Evolutionary conservation across 2,113 vertebrate genomes (phyloP).

Genomic region (Cavia aperea): DNA sequence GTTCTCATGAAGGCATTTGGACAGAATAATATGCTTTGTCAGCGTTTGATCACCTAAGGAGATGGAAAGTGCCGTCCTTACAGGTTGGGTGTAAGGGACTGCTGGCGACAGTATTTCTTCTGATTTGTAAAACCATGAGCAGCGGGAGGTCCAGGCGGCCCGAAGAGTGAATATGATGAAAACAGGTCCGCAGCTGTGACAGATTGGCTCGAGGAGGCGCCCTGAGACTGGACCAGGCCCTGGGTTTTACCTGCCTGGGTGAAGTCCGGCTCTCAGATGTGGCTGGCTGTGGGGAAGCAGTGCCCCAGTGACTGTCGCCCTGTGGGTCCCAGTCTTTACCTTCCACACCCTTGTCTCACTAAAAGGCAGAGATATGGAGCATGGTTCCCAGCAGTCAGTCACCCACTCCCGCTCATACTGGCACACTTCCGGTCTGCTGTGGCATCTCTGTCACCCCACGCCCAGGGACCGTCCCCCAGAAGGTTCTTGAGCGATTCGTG

Average conservation of each 20-base stretch:
- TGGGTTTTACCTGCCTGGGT: not conserved
- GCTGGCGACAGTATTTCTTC: not conserved
- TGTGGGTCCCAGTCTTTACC: not conserved
- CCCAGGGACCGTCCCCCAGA: not conserved
- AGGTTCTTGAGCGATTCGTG: not conserved
- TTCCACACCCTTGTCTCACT: not conserved
- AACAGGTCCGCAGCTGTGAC: not conserved
- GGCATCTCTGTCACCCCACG: not conserved
- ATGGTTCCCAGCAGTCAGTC: not conserved
- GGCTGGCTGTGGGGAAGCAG: not conserved
- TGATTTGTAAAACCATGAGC: not conserved
- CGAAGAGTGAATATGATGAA: not conserved
- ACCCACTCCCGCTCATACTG: not conserved
- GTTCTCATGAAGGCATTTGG: not conserved
- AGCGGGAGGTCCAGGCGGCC: not conserved
- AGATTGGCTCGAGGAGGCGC: not conserved
- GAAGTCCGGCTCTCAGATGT: not conserved
- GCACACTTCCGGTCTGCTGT: not conserved
- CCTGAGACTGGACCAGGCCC: not conserved
- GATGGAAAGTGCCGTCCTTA: not conserved
- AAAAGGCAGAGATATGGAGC: not conserved
- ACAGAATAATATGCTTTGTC: not conserved
- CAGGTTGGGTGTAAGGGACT: not conserved
- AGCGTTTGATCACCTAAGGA: not conserved
- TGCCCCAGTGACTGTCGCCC: not conserved